Conservation (phyloP, 2,113 vertebrate genomes). For the Panurus biarmicus region DNA sequence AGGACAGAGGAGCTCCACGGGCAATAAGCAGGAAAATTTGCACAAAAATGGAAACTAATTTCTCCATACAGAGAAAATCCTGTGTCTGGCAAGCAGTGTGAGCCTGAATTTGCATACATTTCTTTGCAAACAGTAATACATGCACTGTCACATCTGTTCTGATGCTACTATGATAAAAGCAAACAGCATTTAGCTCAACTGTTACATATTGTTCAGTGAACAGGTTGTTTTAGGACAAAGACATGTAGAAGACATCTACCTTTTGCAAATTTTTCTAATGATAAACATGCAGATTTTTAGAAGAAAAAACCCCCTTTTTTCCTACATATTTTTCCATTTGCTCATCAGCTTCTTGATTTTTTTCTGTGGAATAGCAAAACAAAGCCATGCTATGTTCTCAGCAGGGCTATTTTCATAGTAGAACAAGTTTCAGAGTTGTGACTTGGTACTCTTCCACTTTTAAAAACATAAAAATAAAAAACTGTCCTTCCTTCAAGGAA, state of each 20-base stretch:
- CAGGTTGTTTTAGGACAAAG: background rate
- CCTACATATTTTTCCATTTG: constrained; percentile 38
- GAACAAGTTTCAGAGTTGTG: constrained; percentile 43
- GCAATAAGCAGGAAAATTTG: background rate
- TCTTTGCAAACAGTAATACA: constrained; percentile 23
- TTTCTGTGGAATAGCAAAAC: constrained; percentile 17
- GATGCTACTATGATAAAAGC: background rate
- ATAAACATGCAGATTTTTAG: background rate
- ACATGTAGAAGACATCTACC: background rate
- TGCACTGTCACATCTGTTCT: background rate
- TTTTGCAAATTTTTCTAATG: background rate
- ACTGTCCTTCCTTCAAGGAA: background rate
- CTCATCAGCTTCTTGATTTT: constrained; percentile 36
- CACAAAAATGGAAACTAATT: constrained; percentile 60
- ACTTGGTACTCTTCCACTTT: constrained; percentile 10
- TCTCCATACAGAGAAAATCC: constrained; percentile 6
- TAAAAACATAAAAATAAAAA: constrained; percentile 36
- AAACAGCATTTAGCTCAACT: background rate
- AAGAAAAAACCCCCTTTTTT: background rate
- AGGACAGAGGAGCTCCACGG: constrained; percentile 8
- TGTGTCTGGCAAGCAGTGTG: background rate
- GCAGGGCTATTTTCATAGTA: constrained; percentile 42
- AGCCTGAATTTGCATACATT: constrained; percentile 10
- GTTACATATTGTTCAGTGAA: background rate
- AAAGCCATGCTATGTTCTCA: constrained; percentile 62